Conservation (phyloP, 2,113 vertebrate genomes). For the Odontesthes bonariensis region DNA sequence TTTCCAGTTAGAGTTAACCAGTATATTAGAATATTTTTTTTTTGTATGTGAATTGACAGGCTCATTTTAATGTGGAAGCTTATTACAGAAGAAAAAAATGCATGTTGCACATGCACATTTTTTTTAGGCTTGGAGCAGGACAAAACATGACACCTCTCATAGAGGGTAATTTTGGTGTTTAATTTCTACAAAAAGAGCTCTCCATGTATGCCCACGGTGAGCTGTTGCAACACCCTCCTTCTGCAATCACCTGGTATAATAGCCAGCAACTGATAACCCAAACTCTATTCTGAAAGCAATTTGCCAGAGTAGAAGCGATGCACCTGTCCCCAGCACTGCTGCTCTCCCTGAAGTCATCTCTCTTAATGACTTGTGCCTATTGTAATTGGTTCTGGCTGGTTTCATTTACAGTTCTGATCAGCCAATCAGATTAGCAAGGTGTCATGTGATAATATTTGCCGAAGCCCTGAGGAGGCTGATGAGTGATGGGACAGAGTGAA, state of each 20-base stretch:
- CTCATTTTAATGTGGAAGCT: too few species aligned
- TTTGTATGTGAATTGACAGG: too few species aligned
- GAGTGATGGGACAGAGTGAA: slow-evolving; percentile 71
- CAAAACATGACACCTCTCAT: slow-evolving; percentile 23
- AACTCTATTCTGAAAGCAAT: slow-evolving; percentile 76
- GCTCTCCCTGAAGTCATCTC: slow-evolving; percentile 75
- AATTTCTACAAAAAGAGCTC: slow-evolving; percentile 59
- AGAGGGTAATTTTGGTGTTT: slow-evolving; percentile 40
- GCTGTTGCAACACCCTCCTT: slow-evolving; percentile 41
- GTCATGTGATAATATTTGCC: slow-evolving; percentile 65
- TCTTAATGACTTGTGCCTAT: slow-evolving; percentile 73
- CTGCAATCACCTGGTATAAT: slow-evolving; percentile 57
- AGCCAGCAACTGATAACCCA: slow-evolving; percentile 69
- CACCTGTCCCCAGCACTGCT: slow-evolving; percentile 71
- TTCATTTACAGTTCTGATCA: slow-evolving; percentile 80
- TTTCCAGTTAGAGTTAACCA: too few species aligned
- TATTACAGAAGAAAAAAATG: too few species aligned
- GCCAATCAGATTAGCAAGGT: slow-evolving; percentile 76
- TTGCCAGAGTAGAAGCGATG: slow-evolving; percentile 69
- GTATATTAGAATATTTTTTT: too few species aligned
- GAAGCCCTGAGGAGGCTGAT: slow-evolving; percentile 52
- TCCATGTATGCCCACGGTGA: slow-evolving; percentile 27
- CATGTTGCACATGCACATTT: too few species aligned
- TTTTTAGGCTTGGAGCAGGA: too few species aligned
- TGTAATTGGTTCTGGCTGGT: slow-evolving; percentile 77